Evolutionary conservation across 2,113 vertebrate genomes (phyloP).

Genomic region (Chionodraco myersi): DNA sequence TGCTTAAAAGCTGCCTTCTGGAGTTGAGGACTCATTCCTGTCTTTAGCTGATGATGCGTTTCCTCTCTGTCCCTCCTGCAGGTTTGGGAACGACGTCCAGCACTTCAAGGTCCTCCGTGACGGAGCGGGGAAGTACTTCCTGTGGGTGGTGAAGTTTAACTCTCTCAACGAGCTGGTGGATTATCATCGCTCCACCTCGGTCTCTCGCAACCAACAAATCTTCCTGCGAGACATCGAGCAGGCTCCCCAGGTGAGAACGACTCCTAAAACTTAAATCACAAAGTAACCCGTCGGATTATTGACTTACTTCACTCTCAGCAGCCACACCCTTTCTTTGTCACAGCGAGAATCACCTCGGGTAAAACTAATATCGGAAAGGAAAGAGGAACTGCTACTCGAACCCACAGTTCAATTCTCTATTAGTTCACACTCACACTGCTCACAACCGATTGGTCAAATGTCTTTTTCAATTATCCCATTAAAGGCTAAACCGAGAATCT

Average conservation of each 20-base stretch:
- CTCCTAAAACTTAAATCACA: neutral
- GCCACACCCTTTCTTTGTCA: no score
- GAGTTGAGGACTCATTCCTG: neutral
- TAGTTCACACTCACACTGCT: no score
- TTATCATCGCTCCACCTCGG: constrained; percentile 97
- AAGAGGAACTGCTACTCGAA: no score
- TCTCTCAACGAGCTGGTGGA: constrained; percentile 98
- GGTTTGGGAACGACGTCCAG: constrained; percentile 98
- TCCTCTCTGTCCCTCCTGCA: constrained; percentile 58
- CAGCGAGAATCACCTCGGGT: no score
- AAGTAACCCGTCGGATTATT: no score
- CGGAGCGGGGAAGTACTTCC: constrained; percentile 98
- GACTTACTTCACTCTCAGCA: no score
- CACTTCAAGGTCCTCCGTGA: constrained; percentile 99
- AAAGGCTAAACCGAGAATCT: no score
- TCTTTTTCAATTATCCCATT: no score
- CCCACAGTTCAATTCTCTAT: no score
- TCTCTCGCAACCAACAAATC: constrained; percentile 99
- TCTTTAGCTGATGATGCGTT: neutral
- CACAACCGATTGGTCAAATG: no score
- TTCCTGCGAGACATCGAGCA: constrained; percentile 98
- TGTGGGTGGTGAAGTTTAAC: constrained; percentile 99
- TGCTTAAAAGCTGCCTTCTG: no score
- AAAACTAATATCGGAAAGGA: no score
- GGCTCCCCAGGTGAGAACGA: constrained; percentile 91